phyloP scores from a whole-genome alignment of 92 coral and sea anemone genomes.

The Umimayanthus chanpuru region DNA sequence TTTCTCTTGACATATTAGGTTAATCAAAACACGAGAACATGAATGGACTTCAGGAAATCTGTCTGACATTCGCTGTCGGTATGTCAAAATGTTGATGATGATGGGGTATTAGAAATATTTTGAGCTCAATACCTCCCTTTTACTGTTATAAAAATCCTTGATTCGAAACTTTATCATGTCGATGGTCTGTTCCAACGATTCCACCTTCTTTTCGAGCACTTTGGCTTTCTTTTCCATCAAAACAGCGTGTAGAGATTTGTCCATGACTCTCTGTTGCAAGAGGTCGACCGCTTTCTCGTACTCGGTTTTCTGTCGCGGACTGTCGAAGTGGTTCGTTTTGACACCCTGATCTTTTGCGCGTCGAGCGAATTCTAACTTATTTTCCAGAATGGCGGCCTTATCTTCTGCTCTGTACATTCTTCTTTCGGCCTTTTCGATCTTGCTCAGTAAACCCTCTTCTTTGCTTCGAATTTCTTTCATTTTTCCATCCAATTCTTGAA shows the following conservation, averaged over 20 bases:
- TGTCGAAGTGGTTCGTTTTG: slow-evolving; percentile 28
- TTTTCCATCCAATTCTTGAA: slow-evolving; percentile 10
- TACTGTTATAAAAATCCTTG: slow-evolving; percentile 32
- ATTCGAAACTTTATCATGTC: slow-evolving; percentile 44
- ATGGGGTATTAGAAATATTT: slow-evolving; percentile 40
- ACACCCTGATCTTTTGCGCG: slow-evolving; percentile 36
- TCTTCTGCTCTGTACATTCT: slow-evolving; percentile 34
- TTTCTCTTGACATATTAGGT: slow-evolving; percentile 25
- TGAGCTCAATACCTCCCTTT: slow-evolving; percentile 41
- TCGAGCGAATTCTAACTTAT: slow-evolving; percentile 36
- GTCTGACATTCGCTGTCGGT: slow-evolving; percentile 33
- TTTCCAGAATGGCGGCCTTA: slow-evolving; percentile 39
- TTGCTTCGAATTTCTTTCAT: slow-evolving; percentile 18
- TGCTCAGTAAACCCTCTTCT: slow-evolving; percentile 13
- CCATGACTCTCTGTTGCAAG: slow-evolving; percentile 40
- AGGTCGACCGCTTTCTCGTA: slow-evolving; percentile 27
- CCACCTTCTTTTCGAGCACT: slow-evolving; percentile 45
- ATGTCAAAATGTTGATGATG: slow-evolving; percentile 4
- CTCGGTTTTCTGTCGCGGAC: slow-evolving; percentile 26
- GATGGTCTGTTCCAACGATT: slow-evolving; percentile 38
- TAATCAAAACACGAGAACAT: slow-evolving; percentile 16
- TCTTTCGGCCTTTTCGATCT: slow-evolving; percentile 30
- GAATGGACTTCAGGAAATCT: slow-evolving; percentile 30
- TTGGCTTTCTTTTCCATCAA: slow-evolving; percentile 47
- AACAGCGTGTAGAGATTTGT: slow-evolving; percentile 36